Evolutionary conservation across 2,797 vertebrate species (phyloP), one percentile per base, ranked within the genome.

Genomic region (Anguilla obscura): DNA sequence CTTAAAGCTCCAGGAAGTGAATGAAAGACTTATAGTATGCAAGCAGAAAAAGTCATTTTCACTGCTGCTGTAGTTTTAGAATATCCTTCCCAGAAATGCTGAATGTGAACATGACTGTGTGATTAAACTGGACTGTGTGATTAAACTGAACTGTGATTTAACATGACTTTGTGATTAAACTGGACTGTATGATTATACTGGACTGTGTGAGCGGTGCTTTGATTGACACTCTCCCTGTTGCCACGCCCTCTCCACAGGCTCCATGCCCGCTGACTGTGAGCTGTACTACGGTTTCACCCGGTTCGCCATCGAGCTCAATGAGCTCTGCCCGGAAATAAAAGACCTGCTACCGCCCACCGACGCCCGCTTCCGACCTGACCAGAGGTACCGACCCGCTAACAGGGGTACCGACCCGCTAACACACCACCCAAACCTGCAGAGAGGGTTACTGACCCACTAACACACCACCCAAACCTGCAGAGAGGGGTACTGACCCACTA

Each of bases 271-370:
- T 90, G 97, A 98, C 94, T 98, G 98, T 69, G 99, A 99, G 93
- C 96, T 97, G 80, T 99, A 99, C 93, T 99, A 99, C 1, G 99
- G 99, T 93, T 99, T 99, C 95, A 99, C 98, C 0, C 97, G 98
- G 91, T 99, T 99, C 91, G 99, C 99, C 89, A 97, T 98, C 91
- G 99, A 99, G 92, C 97, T 99, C 88, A 99, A 99, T 83, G 99
- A 99, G 92, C 96, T 99, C 91, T 98, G 98, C 93, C 98, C 98
- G 0, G 96, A 98, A 88, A 90, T 99, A 88, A 99, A 97, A 94
- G 98, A 99, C 48, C 96, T 97, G 90, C 96, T 99, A 91, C 99
- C 98, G 10, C 93, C 95, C 0, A 99, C 98, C 40, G 98, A 99
- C 50, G 97, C 98, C 8, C 96, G 99, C 76, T 99, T 99, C 94